phyloP scores from a whole-genome alignment of 2,888 invertebrate species.

The Latheticus oryzae region DNA sequence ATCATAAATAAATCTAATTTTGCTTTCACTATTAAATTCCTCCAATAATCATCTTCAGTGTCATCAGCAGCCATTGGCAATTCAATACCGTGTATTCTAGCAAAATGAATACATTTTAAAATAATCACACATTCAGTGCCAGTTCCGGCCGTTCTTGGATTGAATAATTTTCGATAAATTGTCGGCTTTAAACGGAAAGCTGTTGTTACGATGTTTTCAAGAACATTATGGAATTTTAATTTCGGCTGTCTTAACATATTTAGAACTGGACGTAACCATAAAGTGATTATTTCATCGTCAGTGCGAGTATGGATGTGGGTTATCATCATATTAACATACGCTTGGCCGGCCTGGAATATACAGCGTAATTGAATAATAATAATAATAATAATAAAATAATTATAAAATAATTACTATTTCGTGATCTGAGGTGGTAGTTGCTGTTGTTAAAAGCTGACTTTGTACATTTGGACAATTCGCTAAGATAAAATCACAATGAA shows the following conservation, averaged over 20 bases:
- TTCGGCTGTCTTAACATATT: not conserved
- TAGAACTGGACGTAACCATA: slow-evolving; percentile 13
- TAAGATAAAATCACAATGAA: slow-evolving; percentile 18
- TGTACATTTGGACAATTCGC: slow-evolving; percentile 4
- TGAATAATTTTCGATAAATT: slow-evolving; percentile 16
- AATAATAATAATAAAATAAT: too few relatives aligned
- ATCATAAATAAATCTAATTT: slow-evolving; percentile 70
- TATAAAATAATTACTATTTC: slow-evolving; percentile 6
- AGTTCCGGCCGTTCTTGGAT: slow-evolving; percentile 9
- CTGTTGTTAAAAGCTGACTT: slow-evolving; percentile 38
- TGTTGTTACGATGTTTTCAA: slow-evolving; percentile 1
- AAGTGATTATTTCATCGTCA: slow-evolving; percentile 7
- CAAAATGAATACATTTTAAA: slow-evolving; percentile 67
- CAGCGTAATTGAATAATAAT: not conserved
- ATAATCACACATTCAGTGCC: slow-evolving; percentile 60
- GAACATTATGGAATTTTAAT: not conserved
- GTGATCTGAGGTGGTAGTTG: slow-evolving; percentile 50
- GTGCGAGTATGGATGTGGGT: not conserved
- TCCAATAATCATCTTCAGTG: slow-evolving; percentile 68
- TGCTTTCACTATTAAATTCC: slow-evolving; percentile 68
- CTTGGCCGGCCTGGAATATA: slow-evolving; percentile 1
- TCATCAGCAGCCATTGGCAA: slow-evolving; percentile 46
- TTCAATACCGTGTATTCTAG: slow-evolving; percentile 66
- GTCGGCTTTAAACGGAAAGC: slow-evolving; percentile 8
- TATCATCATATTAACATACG: slow-evolving; percentile 10